Evolutionary conservation across 92 coral and sea anemone genomes (phyloP).

Genomic region (Porites lobata): DNA sequence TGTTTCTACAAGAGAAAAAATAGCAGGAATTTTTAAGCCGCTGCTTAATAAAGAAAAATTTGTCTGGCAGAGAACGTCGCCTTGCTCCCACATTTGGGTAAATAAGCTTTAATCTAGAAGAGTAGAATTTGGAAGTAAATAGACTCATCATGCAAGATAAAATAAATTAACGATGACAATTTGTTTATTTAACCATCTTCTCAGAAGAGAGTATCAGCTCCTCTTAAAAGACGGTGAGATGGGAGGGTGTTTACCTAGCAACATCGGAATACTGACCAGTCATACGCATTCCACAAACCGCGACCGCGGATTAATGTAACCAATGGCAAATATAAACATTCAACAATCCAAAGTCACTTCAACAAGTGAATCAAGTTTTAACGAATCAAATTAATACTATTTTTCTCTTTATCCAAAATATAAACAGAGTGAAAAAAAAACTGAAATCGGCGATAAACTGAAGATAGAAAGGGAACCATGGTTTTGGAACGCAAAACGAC

Average conservation of each 20-base stretch:
- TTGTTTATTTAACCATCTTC: constrained; percentile 26
- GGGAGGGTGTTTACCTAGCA: constrained; percentile 4
- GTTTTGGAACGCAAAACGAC: not conserved
- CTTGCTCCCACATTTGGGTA: not conserved
- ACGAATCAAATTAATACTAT: constrained; percentile 7
- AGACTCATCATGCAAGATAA: not conserved
- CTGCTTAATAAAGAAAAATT: not conserved
- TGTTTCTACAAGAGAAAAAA: too few species aligned
- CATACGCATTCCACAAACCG: not conserved
- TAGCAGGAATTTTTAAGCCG: too few species aligned
- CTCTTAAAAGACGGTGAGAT: not conserved
- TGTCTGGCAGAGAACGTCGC: not conserved
- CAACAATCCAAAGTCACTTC: not conserved
- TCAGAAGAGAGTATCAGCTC: not conserved
- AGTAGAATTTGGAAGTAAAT: constrained; percentile 17
- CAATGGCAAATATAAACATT: constrained; percentile 2
- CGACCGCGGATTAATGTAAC: not conserved
- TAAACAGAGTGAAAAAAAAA: not conserved
- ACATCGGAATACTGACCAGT: constrained; percentile 3
- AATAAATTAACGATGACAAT: constrained; percentile 1
- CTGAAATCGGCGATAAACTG: not conserved
- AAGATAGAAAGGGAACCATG: not conserved
- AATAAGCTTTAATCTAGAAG: not conserved
- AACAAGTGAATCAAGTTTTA: not conserved
- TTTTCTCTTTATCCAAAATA: not conserved